A percentile compares a stretch with the other conserved stretches of the same genome.
phyloP scores from a whole-genome alignment of 2,113 vertebrate species.

The Aramus guarauna region DNA sequence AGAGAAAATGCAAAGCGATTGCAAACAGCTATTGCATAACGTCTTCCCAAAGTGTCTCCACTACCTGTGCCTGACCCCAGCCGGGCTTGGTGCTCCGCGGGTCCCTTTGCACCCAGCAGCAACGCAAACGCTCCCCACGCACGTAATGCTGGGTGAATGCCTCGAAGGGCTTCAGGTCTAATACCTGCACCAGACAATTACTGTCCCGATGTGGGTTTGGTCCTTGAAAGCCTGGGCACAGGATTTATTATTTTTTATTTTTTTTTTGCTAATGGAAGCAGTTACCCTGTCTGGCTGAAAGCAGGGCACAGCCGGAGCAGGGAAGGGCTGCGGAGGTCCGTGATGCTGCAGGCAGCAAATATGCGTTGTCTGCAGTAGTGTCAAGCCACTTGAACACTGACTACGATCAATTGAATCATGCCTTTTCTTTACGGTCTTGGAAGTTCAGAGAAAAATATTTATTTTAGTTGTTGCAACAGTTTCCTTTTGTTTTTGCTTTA shows the following conservation, averaged over 20 bases:
- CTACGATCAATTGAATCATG: neutral
- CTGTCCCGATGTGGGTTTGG: fast-evolving
- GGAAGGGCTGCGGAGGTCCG: neutral
- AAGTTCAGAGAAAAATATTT: slow-evolving; percentile 21
- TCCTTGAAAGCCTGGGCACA: neutral
- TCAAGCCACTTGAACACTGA: neutral
- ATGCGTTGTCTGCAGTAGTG: neutral
- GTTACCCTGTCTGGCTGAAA: fast-evolving
- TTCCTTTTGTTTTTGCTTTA: slow-evolving; percentile 22
- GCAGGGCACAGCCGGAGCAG: fast-evolving
- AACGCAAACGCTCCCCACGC: fast-evolving
- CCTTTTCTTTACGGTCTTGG: neutral
- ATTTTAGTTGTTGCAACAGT: neutral
- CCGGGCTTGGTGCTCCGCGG: neutral
- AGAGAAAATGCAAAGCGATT: neutral
- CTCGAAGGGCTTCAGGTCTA: neutral
- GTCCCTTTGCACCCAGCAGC: neutral
- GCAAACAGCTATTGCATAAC: no score
- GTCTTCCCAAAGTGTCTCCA: no score
- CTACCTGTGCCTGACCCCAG: fast-evolving
- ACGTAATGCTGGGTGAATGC: fast-evolving
- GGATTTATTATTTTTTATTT: neutral
- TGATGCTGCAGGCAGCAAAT: neutral
- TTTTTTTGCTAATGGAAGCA: fast-evolving
- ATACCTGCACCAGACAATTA: fast-evolving